These are phyloP conservation scores for Dufourea novaeangliae DNA, from an alignment of 1,140 invertebrate species.

Conservation along the genomic window DNA sequence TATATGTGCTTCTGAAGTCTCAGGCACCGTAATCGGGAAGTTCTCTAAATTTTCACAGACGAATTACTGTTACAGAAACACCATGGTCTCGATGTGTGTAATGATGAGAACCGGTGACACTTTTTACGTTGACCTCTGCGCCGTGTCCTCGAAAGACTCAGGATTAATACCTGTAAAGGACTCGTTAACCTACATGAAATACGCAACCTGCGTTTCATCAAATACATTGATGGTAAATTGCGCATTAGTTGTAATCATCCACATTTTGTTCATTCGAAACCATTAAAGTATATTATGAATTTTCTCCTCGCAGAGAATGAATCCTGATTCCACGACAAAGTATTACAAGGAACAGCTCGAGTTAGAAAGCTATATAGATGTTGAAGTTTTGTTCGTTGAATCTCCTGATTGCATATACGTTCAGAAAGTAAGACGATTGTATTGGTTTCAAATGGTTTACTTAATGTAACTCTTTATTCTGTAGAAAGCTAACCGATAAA, in stretches of 20 bases:
- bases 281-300: constrained; percentile 19
- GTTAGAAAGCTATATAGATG: constrained; percentile 46
- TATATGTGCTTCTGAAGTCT: background rate
- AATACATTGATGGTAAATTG: constrained; percentile 63
- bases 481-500: too few species aligned
- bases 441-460: background rate
- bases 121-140: constrained; percentile 32
- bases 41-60: background rate
- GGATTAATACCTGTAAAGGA: constrained; percentile 78
- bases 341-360: constrained; percentile 63
- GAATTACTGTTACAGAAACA: constrained; percentile 9
- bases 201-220: constrained; percentile 47
- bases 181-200: constrained; percentile 67
- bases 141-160: background rate
- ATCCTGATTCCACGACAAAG: constrained; percentile 56
- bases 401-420: constrained; percentile 75
- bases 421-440: constrained; percentile 66
- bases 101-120: constrained; percentile 2
- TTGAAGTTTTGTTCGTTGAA: constrained; percentile 66
- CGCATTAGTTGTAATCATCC: background rate
- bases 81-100: constrained; percentile 24
- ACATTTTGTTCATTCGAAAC: background rate
- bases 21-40: too few species aligned
- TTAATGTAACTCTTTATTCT: too few species aligned
- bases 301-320: constrained; percentile 66